A percentile compares a stretch with the other conserved stretches of the same genome.
Conservation (phyloP, 2,797 vertebrate genomes). For the Gadopsis marmoratus region DNA sequence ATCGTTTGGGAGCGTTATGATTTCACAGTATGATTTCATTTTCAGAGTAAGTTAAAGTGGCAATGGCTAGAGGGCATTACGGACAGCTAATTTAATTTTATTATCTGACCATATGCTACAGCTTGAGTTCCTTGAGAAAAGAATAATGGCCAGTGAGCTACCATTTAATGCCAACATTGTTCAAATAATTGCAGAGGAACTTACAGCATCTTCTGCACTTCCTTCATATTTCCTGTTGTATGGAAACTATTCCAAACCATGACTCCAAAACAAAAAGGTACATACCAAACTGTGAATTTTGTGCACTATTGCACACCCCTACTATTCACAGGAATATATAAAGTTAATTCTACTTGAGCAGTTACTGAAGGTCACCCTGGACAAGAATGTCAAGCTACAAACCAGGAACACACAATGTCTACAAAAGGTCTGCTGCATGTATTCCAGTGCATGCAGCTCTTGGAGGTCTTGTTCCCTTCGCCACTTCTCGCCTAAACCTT, state of each 20-base stretch:
- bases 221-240: not conserved
- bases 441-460: conserved; percentile 19
- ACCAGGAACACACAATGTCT: not conserved
- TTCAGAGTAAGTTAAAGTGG: not conserved
- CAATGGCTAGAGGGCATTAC: not conserved
- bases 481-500: conserved; percentile 53
- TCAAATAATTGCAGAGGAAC: not conserved
- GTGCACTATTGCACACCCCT: not conserved
- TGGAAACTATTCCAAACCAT: not conserved
- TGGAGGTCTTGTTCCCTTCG: conserved; percentile 20
- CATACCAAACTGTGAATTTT: not conserved
- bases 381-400: not conserved
- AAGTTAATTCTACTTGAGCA: not conserved
- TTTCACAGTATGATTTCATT: too few relatives aligned
- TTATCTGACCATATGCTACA: too few relatives aligned
- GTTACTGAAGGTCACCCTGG: conserved; percentile 15
- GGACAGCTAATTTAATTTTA: not conserved
- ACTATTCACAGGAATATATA: not conserved
- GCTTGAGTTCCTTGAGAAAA: not conserved
- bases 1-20: not conserved
- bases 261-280: not conserved
- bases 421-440: not conserved
- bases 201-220: not conserved
- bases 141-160: not conserved
- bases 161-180: too few relatives aligned